Conservation (phyloP, 2,797 vertebrate genomes). For the Bradypodion ventrale region DNA sequence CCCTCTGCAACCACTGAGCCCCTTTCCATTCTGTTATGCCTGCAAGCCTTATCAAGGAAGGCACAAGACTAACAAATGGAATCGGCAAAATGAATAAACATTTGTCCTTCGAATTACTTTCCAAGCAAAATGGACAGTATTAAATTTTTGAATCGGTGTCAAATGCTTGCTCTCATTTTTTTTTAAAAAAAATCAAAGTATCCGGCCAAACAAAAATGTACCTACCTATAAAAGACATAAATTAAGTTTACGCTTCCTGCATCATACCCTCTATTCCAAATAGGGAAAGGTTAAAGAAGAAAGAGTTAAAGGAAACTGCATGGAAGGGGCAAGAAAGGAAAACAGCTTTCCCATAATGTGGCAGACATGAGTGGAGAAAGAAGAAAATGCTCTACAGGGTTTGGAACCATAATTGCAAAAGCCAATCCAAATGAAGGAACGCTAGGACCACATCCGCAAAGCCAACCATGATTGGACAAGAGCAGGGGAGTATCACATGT, state of each 20-base stretch:
- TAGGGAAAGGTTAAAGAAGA: conserved; percentile 5
- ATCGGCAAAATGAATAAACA: background rate
- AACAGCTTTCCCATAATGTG: background rate
- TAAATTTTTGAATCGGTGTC: background rate
- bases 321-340: conserved; percentile 13
- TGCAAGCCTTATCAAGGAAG: background rate
- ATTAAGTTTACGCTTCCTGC: background rate
- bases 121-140: background rate
- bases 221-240: background rate
- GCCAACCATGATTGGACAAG: conserved; percentile 60
- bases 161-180: rapidly evolving
- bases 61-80: background rate
- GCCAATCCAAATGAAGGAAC: conserved; percentile 48
- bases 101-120: rapidly evolving
- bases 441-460: conserved; percentile 56
- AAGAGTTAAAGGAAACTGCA: conserved; percentile 35
- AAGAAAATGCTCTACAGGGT: conserved; percentile 8
- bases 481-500: conserved; percentile 71
- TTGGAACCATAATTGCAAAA: conserved; percentile 7
- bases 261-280: background rate
- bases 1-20: background rate
- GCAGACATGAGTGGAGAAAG: conserved; percentile 37
- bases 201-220: background rate
- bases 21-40: background rate
- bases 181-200: background rate